These are phyloP conservation scores for Salticus scenicus DNA, from an alignment of 2,888 invertebrate species.

Conservation along the genomic window DNA sequence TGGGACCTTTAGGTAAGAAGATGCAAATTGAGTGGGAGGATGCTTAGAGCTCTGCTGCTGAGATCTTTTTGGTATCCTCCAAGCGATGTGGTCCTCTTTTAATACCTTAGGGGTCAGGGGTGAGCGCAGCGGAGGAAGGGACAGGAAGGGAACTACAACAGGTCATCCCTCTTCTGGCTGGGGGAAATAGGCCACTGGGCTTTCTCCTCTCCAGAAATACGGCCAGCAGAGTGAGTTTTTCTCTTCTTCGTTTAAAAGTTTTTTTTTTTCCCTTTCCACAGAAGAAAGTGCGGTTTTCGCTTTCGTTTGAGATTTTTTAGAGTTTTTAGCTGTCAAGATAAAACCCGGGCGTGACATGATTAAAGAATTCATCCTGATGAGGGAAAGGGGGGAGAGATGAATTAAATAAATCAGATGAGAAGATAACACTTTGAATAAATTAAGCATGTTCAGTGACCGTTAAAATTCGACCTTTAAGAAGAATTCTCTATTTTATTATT, in stretches of 20 bases:
- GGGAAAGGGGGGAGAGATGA: neutral
- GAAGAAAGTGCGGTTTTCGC: slow-evolving; percentile 25
- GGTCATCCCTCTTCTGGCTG: slow-evolving; percentile 65
- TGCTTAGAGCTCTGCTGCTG: slow-evolving; percentile 13
- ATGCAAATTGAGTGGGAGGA: slow-evolving; percentile 16
- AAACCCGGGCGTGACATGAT: slow-evolving; percentile 44
- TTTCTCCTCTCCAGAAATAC: slow-evolving; percentile 47
- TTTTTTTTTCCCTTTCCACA: neutral
- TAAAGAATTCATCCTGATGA: slow-evolving; percentile 18
- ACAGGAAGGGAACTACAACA: slow-evolving; percentile 51
- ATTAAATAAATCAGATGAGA: slow-evolving; percentile 2
- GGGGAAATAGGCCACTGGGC: slow-evolving; percentile 64
- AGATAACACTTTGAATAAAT: neutral
- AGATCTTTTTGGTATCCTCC: slow-evolving; percentile 38
- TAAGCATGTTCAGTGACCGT: neutral
- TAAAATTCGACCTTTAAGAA: neutral
- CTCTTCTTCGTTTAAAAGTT: slow-evolving; percentile 14
- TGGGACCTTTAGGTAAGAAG: slow-evolving; percentile 3
- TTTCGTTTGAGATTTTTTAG: slow-evolving; percentile 35
- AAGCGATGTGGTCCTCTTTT: slow-evolving; percentile 59
- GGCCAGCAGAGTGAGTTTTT: slow-evolving; percentile 24
- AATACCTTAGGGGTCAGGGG: slow-evolving; percentile 67
- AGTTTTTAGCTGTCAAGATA: slow-evolving; percentile 12
- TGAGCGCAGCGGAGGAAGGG: slow-evolving; percentile 45
- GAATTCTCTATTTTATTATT: too few relatives aligned